Evolutionary conservation across 2,888 invertebrate species (phyloP).

Genomic region (Drosophila acutilabella): DNA sequence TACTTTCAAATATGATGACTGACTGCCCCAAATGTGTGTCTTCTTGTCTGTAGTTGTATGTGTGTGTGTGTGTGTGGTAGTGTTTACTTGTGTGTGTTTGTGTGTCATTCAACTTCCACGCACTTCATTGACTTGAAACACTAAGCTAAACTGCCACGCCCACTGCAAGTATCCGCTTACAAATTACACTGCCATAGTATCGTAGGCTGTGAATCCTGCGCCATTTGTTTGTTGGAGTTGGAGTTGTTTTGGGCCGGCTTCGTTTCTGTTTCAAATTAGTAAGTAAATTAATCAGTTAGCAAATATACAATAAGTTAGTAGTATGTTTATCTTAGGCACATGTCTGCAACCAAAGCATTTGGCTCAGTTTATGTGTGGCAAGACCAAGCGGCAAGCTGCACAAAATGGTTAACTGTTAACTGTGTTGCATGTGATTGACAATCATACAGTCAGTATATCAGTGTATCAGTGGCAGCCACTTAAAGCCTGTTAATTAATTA

Average conservation of each 20-base stretch:
- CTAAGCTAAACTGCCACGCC: slow-evolving; percentile 73
- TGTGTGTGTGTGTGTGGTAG: slow-evolving; percentile 25
- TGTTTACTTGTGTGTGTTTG: slow-evolving; percentile 46
- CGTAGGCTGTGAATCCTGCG: slow-evolving; percentile 98
- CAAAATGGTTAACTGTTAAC: slow-evolving; percentile 27
- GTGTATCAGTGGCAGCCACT: slow-evolving; percentile 34
- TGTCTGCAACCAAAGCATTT: slow-evolving; percentile 73
- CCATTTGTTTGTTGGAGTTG: slow-evolving; percentile 88
- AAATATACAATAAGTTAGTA: slow-evolving; percentile 1
- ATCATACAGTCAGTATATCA: slow-evolving; percentile 26
- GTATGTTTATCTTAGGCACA: slow-evolving; percentile 24
- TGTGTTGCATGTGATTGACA: slow-evolving; percentile 15
- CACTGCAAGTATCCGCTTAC: slow-evolving; percentile 86
- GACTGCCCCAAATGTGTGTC: slow-evolving; percentile 15
- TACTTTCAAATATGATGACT: slow-evolving; percentile 26
- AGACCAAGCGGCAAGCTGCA: slow-evolving; percentile 69
- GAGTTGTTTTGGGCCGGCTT: slow-evolving; percentile 92
- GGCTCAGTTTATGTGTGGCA: slow-evolving; percentile 46
- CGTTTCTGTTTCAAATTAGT: slow-evolving; percentile 89
- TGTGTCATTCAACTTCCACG: slow-evolving; percentile 77
- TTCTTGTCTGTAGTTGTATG: slow-evolving; percentile 28
- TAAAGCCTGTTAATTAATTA: slow-evolving; percentile 56
- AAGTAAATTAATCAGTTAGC: neutral
- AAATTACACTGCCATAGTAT: slow-evolving; percentile 99
- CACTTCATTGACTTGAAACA: slow-evolving; percentile 64